A percentile compares a stretch with the other conserved stretches of the same genome.
phyloP scores from a whole-genome alignment of 1,140 invertebrate species.

The Drosophila aff. region DNA sequence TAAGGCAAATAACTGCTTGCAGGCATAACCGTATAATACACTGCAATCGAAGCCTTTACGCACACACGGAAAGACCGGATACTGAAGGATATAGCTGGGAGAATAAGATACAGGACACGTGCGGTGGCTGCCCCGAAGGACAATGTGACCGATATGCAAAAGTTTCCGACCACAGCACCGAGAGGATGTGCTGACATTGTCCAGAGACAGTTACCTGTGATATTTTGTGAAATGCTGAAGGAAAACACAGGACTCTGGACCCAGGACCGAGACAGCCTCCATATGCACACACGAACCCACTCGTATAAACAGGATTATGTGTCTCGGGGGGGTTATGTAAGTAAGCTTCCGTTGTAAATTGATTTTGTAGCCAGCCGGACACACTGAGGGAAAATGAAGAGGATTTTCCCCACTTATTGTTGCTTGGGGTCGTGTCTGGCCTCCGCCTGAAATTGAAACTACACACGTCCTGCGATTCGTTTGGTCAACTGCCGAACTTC shows the following conservation, averaged over 20 bases:
- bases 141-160: constrained; percentile 74
- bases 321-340: constrained; percentile 70
- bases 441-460: constrained; percentile 45
- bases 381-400: constrained; percentile 65
- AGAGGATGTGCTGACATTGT: constrained; percentile 67
- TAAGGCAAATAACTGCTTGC: constrained; percentile 61
- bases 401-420: constrained; percentile 72
- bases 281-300: constrained; percentile 42
- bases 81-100: neutral
- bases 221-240: constrained; percentile 67
- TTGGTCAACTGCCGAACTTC: constrained; percentile 20
- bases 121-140: constrained; percentile 55
- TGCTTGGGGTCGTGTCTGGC: constrained; percentile 25
- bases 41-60: constrained; percentile 66
- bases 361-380: constrained; percentile 66
- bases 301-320: constrained; percentile 73
- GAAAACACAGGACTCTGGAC: constrained; percentile 39
- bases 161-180: constrained; percentile 55
- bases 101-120: constrained; percentile 51
- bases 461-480: constrained; percentile 6
- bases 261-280: constrained; percentile 32
- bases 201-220: constrained; percentile 73
- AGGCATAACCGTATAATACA: constrained; percentile 66
- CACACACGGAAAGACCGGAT: constrained; percentile 29
- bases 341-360: constrained; percentile 77